phyloP scores from a whole-genome alignment of 2,113 vertebrate genomes.

The Corapipo altera region DNA sequence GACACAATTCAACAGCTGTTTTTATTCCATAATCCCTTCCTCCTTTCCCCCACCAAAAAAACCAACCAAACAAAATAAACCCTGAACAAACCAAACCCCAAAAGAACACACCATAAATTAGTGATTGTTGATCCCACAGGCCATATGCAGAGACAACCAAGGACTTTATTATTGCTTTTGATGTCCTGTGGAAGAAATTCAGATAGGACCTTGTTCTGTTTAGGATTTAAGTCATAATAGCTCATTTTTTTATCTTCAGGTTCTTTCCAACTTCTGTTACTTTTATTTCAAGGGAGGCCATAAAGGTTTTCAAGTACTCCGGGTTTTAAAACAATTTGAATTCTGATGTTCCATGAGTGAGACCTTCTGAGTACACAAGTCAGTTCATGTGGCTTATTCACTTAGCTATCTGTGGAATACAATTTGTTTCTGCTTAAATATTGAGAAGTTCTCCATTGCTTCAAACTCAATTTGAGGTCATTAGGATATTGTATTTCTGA shows the following conservation, averaged over 20 bases:
- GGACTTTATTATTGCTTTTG: neutral
- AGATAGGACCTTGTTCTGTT: neutral
- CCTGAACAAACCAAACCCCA: neutral
- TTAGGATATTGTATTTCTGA: slow-evolving; percentile 14
- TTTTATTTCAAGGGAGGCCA: neutral
- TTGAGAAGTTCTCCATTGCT: slow-evolving; percentile 20
- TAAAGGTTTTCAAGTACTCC: neutral
- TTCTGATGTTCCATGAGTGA: neutral
- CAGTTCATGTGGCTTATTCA: neutral
- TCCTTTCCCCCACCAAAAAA: neutral
- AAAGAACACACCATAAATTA: neutral
- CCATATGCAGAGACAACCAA: neutral
- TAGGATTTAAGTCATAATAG: neutral
- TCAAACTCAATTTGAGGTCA: neutral
- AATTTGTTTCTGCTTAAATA: slow-evolving; percentile 37
- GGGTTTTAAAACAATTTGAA: neutral
- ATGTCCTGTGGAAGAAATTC: neutral
- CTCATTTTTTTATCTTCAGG: neutral
- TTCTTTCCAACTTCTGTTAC: neutral
- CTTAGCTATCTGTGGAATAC: neutral
- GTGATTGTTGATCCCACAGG: neutral
- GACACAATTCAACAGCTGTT: neutral
- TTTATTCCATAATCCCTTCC: neutral
- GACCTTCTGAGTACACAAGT: neutral
- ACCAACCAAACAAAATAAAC: neutral